Conservation (phyloP, 2,113 vertebrate species). For the Indicator indicator region DNA sequence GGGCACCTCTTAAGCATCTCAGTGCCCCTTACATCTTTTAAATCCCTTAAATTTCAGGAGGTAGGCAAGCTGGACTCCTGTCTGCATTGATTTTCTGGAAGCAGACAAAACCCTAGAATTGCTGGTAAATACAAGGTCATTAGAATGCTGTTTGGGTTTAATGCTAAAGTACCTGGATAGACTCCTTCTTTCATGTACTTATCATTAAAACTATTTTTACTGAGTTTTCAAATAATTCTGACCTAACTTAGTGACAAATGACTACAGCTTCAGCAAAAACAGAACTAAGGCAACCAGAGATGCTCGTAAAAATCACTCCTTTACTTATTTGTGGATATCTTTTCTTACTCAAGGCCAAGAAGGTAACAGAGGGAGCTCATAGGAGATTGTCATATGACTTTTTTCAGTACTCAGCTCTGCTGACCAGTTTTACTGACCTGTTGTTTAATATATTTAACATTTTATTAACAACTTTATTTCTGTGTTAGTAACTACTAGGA, state of each 20-base stretch:
- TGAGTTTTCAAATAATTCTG: neutral
- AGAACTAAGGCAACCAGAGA: neutral
- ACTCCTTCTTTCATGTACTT: neutral
- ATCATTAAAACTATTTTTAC: neutral
- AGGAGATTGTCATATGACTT: neutral
- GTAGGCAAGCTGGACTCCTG: neutral
- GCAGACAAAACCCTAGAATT: neutral
- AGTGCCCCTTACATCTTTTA: neutral
- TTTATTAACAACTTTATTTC: neutral
- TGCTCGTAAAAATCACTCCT: neutral
- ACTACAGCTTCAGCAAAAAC: neutral
- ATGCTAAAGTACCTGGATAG: neutral
- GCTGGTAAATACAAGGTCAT: neutral
- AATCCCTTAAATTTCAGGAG: neutral
- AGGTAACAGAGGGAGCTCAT: neutral
- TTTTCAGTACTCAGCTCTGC: neutral
- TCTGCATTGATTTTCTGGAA: neutral
- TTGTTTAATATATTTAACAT: neutral
- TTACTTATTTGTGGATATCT: neutral
- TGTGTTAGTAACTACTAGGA: neutral
- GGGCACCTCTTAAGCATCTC: neutral
- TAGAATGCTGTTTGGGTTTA: neutral
- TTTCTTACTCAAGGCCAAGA: neutral
- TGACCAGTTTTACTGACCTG: neutral
- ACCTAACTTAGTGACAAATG: neutral